phyloP scores from a whole-genome alignment of 2,888 invertebrate species.

The Aethes cnicana region DNA sequence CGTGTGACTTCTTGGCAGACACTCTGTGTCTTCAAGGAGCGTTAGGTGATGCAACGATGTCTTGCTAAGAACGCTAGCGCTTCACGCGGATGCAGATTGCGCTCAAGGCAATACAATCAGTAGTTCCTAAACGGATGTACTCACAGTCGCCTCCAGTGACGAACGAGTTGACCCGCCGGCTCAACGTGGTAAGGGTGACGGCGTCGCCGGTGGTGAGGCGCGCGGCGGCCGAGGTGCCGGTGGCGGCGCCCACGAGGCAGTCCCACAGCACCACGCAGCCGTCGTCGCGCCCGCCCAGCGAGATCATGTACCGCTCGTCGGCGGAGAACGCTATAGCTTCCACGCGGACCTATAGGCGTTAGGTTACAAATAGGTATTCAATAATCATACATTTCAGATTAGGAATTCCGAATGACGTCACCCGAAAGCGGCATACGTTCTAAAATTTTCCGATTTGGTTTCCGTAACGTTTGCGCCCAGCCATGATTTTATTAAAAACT shows the following conservation, averaged over 20 bases:
- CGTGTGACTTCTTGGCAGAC: too few species aligned
- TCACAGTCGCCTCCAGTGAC: slow-evolving; percentile 88
- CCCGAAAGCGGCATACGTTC: too few species aligned
- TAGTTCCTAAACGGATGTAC: slow-evolving; percentile 33
- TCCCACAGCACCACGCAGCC: slow-evolving; percentile 94
- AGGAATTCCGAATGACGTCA: too few species aligned
- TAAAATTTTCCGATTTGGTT: too few species aligned
- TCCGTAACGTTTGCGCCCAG: too few species aligned
- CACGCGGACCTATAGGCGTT: slow-evolving; percentile 89
- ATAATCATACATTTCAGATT: too few species aligned
- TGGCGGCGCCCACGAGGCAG: slow-evolving; percentile 83
- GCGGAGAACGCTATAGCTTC: slow-evolving; percentile 92
- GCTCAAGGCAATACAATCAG: background rate
- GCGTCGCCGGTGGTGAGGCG: slow-evolving; percentile 89
- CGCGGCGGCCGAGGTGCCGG: slow-evolving; percentile 83
- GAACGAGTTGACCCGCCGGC: slow-evolving; percentile 84
- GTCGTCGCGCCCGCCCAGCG: slow-evolving; percentile 95
- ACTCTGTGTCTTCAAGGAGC: too few species aligned
- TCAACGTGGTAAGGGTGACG: slow-evolving; percentile 77
- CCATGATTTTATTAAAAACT: too few species aligned
- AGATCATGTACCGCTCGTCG: slow-evolving; percentile 90
- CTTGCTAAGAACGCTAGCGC: too few species aligned
- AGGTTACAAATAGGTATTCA: too few species aligned
- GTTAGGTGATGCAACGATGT: too few species aligned
- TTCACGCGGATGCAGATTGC: too few species aligned